Conservation (phyloP, 2,888 invertebrate genomes). For the Hirtodrosophila trivittata region DNA sequence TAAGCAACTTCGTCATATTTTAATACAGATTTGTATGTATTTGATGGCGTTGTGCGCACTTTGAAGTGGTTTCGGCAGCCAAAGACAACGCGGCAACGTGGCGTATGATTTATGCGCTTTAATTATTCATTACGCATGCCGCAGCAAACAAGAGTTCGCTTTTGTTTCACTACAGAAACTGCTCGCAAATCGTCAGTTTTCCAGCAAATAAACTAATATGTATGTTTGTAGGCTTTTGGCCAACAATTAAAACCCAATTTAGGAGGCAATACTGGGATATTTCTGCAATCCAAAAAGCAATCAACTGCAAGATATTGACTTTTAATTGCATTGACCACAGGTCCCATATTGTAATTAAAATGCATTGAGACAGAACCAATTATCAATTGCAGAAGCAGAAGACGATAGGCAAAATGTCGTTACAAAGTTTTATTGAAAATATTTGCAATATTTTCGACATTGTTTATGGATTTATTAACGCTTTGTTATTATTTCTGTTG, state of each 20-base stretch:
- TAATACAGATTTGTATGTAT: slow-evolving; percentile 52
- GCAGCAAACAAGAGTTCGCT: slow-evolving; percentile 16
- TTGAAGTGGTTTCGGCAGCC: slow-evolving; percentile 50
- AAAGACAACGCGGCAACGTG: slow-evolving; percentile 52
- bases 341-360: background rate
- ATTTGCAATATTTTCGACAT: background rate
- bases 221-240: too few species aligned
- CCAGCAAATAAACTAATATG: too few species aligned
- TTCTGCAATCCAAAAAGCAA: background rate
- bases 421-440: background rate
- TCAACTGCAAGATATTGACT: background rate
- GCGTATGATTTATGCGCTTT: slow-evolving; percentile 72
- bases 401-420: background rate
- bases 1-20: slow-evolving; percentile 43
- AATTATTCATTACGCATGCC: slow-evolving; percentile 64
- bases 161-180: slow-evolving; percentile 14
- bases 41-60: slow-evolving; percentile 57
- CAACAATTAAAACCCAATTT: too few species aligned
- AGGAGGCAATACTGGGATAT: too few species aligned
- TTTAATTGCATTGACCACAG: background rate
- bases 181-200: too few species aligned
- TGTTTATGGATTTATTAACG: background rate
- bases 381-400: background rate
- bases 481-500: background rate
- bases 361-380: background rate